Base-by-base conservation (phyloP, 2,888 invertebrate species). In the Leptura quadrifasciata region DNA sequence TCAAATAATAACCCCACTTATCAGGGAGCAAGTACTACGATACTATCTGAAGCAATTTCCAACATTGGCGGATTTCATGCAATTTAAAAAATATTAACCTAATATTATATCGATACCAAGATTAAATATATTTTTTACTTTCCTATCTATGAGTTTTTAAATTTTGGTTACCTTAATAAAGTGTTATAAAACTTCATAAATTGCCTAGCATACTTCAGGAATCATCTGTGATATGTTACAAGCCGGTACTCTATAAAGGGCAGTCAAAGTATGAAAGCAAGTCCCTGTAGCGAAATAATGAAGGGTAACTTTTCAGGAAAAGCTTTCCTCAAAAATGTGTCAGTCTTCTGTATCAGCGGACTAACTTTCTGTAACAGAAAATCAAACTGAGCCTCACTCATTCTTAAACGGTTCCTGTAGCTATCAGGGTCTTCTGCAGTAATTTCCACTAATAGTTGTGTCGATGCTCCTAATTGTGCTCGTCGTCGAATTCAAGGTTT, bases 171-270 rank as follows among this genome's bases (percentile, higher is more conserved):
- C 9, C 63, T 63, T 27, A 63, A 63, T 63, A 63, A 27, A 39
- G 9, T 39, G 15, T n/a, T 64, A 47, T 47, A 64, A 52, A 10
- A 64, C 64, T 47, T 47, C 52, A 18, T n/a, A 64, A 39, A 64
- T 64, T 39, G 47, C 64, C 47, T 31, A 10, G 52, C 64, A 64
- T 15, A 39, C 47, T 64, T 64, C 47, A 21, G 47, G 64, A 47
- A 64, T 64, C 15, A 64, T 64, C 47, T 15, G 12, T 64, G 64
- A 64, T 47, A 63, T 63, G 63, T n/a, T 27, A 64, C 64, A 64
- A 64, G 24, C 21, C 47, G 39, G 47, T 64, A 63, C 63, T 31
- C 15, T 63, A 31, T 63, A 63, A 35, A 63, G 35, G 63, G 63
- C 63, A 27, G 31, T 63, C 17, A 63, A 63, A 63, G 18, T 35